Evolutionary conservation across 1,140 invertebrate species (phyloP).

Genomic region (Pissodes strobi): DNA sequence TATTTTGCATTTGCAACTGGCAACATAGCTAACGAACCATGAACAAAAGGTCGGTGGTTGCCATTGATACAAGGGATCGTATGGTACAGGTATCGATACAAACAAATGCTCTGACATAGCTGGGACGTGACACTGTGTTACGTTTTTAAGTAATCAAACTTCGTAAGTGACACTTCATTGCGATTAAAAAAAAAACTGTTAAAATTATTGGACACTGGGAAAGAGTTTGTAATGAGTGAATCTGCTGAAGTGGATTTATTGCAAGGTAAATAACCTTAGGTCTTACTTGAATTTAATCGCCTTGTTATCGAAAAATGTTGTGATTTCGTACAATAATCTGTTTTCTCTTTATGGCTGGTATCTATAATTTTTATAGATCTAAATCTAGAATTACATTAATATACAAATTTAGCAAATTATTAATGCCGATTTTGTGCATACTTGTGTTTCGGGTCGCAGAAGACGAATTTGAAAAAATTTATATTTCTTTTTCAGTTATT

Average conservation of each 20-base stretch:
- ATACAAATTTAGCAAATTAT: not conserved
- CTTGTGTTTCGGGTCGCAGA: not conserved
- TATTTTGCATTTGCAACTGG: too few relatives aligned
- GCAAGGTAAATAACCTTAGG: too few relatives aligned
- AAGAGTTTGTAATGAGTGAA: conserved; percentile 42
- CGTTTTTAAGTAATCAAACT: too few relatives aligned
- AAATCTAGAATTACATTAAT: not conserved
- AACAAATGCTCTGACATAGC: not conserved
- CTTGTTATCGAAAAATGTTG: not conserved
- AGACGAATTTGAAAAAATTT: too few relatives aligned
- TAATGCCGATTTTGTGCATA: not conserved
- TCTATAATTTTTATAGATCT: not conserved
- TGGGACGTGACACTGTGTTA: not conserved
- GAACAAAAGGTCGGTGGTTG: not conserved
- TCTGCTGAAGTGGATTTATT: conserved; percentile 45
- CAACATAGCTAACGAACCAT: too few relatives aligned
- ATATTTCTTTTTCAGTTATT: too few relatives aligned
- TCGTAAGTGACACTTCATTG: too few relatives aligned
- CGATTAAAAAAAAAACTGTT: not conserved
- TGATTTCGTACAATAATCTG: not conserved
- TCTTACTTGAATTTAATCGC: too few relatives aligned
- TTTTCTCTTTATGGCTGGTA: not conserved
- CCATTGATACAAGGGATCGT: not conserved
- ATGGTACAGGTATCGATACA: not conserved
- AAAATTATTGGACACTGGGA: not conserved